Evolutionary conservation across 2,888 invertebrate genomes (phyloP).

Genomic region (Troides aeacus): DNA sequence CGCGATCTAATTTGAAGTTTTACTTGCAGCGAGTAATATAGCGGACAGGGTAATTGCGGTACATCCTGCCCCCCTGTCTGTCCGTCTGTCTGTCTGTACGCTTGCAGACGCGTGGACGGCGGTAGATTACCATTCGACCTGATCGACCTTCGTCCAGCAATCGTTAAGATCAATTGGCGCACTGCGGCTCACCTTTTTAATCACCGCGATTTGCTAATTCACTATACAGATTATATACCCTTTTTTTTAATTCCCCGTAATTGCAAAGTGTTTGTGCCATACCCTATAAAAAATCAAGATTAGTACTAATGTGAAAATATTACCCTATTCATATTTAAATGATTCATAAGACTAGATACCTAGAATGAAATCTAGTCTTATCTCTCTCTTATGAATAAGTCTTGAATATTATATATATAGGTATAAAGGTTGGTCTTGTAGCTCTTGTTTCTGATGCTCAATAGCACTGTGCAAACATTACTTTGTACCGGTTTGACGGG

Average conservation of each 20-base stretch:
- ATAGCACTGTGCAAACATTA: no score
- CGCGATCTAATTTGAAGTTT: constrained; percentile 48
- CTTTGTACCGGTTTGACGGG: no score
- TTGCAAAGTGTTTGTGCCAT: constrained; percentile 31
- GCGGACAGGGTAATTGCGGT: constrained; percentile 67
- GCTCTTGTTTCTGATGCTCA: no score
- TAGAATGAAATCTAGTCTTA: no score
- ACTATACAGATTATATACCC: background rate
- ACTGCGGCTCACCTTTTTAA: constrained; percentile 9
- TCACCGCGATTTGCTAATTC: background rate
- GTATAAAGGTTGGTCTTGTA: no score
- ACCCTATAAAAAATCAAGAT: no score
- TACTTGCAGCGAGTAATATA: constrained; percentile 49
- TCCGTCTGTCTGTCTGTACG: constrained; percentile 48
- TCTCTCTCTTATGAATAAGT: no score
- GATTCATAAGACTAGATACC: no score
- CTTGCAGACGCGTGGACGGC: constrained; percentile 36
- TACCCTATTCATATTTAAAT: no score
- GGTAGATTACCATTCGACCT: constrained; percentile 37
- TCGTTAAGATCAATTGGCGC: constrained; percentile 46
- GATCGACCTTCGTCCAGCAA: constrained; percentile 54
- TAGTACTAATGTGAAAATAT: no score
- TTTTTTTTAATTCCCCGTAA: constrained; percentile 31
- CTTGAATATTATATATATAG: no score
- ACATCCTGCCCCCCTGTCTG: constrained; percentile 54